Percentiles rank a stretch among this genome's conserved stretches.
These are phyloP conservation scores for Dendrophyllia cribrosa DNA, from an alignment of 64 coral and sea anemone species.

Conservation along the genomic window DNA sequence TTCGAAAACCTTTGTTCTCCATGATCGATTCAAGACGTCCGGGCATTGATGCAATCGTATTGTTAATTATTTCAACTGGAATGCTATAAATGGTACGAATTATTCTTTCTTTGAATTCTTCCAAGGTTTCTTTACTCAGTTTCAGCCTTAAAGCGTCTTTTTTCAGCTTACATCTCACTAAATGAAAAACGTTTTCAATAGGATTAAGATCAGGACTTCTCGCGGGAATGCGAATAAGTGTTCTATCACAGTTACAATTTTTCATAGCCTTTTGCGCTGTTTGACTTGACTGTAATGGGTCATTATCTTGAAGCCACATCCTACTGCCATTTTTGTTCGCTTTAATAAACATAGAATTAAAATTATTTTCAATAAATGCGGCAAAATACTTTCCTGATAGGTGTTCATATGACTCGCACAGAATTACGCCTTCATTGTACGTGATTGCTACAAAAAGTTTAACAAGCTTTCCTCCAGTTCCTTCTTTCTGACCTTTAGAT, in stretches of 20 bases:
- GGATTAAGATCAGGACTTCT: slow-evolving; percentile 53
- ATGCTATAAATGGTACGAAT: slow-evolving; percentile 39
- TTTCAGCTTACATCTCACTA: slow-evolving; percentile 24
- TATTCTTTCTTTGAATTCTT: slow-evolving; percentile 34
- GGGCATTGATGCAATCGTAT: slow-evolving; percentile 30
- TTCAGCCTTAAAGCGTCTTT: slow-evolving; percentile 25
- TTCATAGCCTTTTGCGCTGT: background rate
- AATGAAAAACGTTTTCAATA: slow-evolving; percentile 52
- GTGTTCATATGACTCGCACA: slow-evolving; percentile 43
- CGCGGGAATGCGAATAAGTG: slow-evolving; percentile 10
- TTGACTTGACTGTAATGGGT: slow-evolving; percentile 35
- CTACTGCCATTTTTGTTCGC: slow-evolving; percentile 27
- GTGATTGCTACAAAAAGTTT: slow-evolving; percentile 61
- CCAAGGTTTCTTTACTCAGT: slow-evolving; percentile 14
- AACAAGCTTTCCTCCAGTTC: slow-evolving; percentile 61
- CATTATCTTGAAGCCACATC: slow-evolving; percentile 54
- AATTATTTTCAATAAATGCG: slow-evolving; percentile 42
- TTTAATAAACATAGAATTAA: slow-evolving; percentile 7
- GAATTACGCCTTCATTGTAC: slow-evolving; percentile 47
- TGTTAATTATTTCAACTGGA: slow-evolving; percentile 33
- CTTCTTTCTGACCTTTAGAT: slow-evolving; percentile 44
- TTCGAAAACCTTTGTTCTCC: background rate
- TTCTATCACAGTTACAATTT: slow-evolving; percentile 5
- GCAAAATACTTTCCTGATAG: slow-evolving; percentile 29
- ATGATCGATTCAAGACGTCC: slow-evolving; percentile 35